Percentiles rank a stretch among this genome's conserved stretches.
Conservation (phyloP, 2,888 invertebrate genomes). For the Aelia acuminata region DNA sequence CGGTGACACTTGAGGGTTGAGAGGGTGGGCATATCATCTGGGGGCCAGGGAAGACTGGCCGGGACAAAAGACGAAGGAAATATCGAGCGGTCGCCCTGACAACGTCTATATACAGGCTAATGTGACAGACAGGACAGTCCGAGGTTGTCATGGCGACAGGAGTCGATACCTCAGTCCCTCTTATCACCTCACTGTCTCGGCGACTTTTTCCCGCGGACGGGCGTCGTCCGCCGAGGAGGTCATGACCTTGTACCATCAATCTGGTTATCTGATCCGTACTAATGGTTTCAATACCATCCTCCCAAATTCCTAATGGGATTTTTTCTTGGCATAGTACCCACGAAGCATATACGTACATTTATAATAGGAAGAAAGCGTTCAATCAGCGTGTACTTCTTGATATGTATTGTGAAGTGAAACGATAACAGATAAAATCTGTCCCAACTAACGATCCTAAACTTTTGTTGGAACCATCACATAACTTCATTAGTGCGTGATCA, state of each 20-base stretch:
- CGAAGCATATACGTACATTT: too few species aligned
- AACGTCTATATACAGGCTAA: slow-evolving; percentile 59
- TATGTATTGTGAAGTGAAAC: too few species aligned
- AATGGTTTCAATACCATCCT: too few species aligned
- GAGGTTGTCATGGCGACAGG: slow-evolving; percentile 52
- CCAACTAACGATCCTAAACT: too few species aligned
- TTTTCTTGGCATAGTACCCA: too few species aligned
- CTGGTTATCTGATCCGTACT: background rate
- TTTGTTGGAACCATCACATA: too few species aligned
- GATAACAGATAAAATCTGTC: too few species aligned
- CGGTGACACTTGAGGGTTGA: background rate
- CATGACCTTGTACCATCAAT: background rate
- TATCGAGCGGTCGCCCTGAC: slow-evolving; percentile 55
- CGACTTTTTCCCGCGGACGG: background rate
- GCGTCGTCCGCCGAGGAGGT: background rate
- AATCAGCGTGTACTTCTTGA: too few species aligned
- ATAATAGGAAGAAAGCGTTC: too few species aligned
- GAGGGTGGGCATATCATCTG: background rate
- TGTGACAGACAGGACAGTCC: slow-evolving; percentile 59
- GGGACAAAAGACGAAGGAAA: slow-evolving; percentile 31
- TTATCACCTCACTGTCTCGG: slow-evolving; percentile 60
- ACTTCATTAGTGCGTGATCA: too few species aligned
- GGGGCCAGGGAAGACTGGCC: background rate
- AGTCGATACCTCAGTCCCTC: slow-evolving; percentile 55
- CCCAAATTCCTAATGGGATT: background rate